phyloP scores from a whole-genome alignment of 2,888 invertebrate species.

The Keiferia lycopersicella region DNA sequence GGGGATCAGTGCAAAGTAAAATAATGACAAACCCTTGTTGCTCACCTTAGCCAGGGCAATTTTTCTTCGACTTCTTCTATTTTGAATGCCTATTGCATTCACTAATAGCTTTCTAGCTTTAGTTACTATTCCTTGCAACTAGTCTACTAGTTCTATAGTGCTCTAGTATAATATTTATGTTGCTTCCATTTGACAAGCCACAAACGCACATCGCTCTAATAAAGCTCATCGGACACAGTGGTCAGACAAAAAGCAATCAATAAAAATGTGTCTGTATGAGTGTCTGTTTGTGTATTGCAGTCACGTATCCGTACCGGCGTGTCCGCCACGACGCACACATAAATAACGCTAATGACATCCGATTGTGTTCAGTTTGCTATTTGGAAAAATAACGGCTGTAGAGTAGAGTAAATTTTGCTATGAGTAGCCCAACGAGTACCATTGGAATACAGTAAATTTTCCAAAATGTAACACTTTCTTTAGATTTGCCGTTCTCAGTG shows the following conservation, averaged over 20 bases:
- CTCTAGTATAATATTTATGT: too few species aligned
- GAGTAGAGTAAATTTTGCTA: conserved; percentile 8
- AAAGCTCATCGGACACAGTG: conserved; percentile 14
- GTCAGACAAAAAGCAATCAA: conserved; percentile 32
- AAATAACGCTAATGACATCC: conserved; percentile 77
- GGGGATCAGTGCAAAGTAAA: too few species aligned
- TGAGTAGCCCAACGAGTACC: not conserved
- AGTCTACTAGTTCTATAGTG: too few species aligned
- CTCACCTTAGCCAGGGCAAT: too few species aligned
- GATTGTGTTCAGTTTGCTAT: conserved; percentile 59
- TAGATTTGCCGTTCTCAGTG: too few species aligned
- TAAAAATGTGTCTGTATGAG: conserved; percentile 30
- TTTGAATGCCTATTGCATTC: too few species aligned
- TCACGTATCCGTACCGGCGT: conserved; percentile 46
- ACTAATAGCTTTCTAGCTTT: too few species aligned
- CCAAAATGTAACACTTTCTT: too few species aligned
- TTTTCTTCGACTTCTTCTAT: too few species aligned
- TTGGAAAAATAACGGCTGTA: conserved; percentile 15
- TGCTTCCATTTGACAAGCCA: not conserved
- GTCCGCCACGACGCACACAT: conserved; percentile 59
- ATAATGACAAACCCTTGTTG: too few species aligned
- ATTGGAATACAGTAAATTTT: too few species aligned
- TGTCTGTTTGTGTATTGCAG: conserved; percentile 51
- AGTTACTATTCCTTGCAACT: too few species aligned
- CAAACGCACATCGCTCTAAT: not conserved